Percentiles rank a stretch among this genome's conserved stretches.
Evolutionary conservation across 2,113 vertebrate genomes (phyloP).

Genomic region (zebrafish (Danio rerio)): GRCz12tu NC_133194.1:10521001-10521500

Average conservation of each 20-base stretch:
- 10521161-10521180: background rate
- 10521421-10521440: slow-evolving; percentile 8
- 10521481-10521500: slow-evolving; percentile 21
- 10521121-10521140: slow-evolving; percentile 28
- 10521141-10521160: slow-evolving; percentile 8
- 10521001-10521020: background rate
- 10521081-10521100: background rate
- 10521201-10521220: slow-evolving; percentile 83
- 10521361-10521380: background rate
- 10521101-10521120: background rate
- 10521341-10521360: background rate
- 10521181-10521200: slow-evolving; percentile 60
- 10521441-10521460: background rate
- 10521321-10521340: background rate
- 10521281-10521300: slow-evolving; percentile 75
- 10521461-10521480: slow-evolving; percentile 10
- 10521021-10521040: background rate
- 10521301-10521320: slow-evolving; percentile 46
- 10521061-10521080: background rate
- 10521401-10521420: slow-evolving; percentile 3
- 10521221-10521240: slow-evolving; percentile 87
- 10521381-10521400: slow-evolving; percentile 31
- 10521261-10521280: slow-evolving; percentile 87
- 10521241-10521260: slow-evolving; percentile 85
- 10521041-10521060: background rate